Base-by-base conservation (phyloP, 2,888 invertebrate genomes). In the Seladonia tumulorum region DNA sequence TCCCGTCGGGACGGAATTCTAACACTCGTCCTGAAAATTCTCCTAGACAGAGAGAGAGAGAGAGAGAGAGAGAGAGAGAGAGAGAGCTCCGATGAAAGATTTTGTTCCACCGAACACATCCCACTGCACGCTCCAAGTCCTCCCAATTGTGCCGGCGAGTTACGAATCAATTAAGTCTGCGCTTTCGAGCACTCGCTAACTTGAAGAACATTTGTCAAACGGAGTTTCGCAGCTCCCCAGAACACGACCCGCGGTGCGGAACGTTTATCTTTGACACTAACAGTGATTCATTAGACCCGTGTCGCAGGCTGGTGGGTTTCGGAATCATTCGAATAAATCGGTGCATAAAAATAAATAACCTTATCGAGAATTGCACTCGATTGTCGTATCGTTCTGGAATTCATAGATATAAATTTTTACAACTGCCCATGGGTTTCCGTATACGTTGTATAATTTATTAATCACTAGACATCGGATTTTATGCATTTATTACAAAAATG, bases 111-210 rank as follows among this genome's bases (percentile, higher is more conserved):
- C 25, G 25, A 2, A 60, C 47, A 25, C 45, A 16, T 68, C 29
- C 53, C n/a, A 42, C 14, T 66, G 22, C 29, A 16, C 42, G 47
- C 49, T 71, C 42, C 70, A 49, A 66, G 39, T 72, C 53, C 75
- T 22, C 63, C 79, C 75, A 85, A 83, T 85, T 79, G 63, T 57
- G 60, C 18, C 60, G 49, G 29, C 16, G 39, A 68, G 78, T 74
- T 78, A 74, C 57, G 49, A 49, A 63, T 79, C 71, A 79, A 84
- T 84, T 75, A 79, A 71, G 42, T 63, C 57, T 29, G 16, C 39
- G 22, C 49, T 45, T 42, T 42, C 71, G 60, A 63, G 49, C 22
- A 29, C 42, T 16, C 18, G 45, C 47, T 60, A 77, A 74, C 74
- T 63, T 63, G 75, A 57, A 5, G 68, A 74, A 35, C 49, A 68